Evolutionary conservation across 1,140 invertebrate species (phyloP).

Genomic region (Drosophila elegans): DNA sequence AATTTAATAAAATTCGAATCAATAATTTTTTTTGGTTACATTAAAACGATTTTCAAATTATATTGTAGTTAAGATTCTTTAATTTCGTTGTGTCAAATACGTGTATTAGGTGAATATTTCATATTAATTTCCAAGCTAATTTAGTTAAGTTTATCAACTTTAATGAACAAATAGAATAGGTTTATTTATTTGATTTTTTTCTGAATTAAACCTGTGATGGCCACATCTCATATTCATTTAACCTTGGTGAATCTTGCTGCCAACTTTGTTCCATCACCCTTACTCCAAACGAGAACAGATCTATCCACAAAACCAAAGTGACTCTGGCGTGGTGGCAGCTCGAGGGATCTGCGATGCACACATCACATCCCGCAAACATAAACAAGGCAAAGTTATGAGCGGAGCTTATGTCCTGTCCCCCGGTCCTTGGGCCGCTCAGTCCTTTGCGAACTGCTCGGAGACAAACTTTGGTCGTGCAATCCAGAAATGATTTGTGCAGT

Average conservation of each 20-base stretch:
- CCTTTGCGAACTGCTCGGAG: conserved; percentile 42
- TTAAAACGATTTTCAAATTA: too few species aligned
- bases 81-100: too few species aligned
- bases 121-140: too few species aligned
- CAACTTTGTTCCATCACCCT: background rate
- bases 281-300: conserved; percentile 3
- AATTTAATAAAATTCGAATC: too few species aligned
- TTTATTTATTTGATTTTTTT: too few species aligned
- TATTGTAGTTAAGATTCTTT: too few species aligned
- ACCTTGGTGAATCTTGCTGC: conserved; percentile 13
- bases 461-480: conserved; percentile 78
- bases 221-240: background rate
- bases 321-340: conserved; percentile 14
- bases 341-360: conserved; percentile 36
- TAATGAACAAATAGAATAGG: too few species aligned
- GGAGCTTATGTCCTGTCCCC: conserved; percentile 69
- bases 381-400: conserved; percentile 74
- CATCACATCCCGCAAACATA: conserved; percentile 75
- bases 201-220: too few species aligned
- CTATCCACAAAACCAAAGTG: conserved; percentile 32
- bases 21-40: too few species aligned
- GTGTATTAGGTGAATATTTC: too few species aligned
- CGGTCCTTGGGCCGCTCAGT: conserved; percentile 12
- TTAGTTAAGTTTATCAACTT: too few species aligned
- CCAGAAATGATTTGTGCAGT: conserved; percentile 80